Evolutionary conservation across 2,888 invertebrate species (phyloP).

Genomic region (Troides aeacus): DNA sequence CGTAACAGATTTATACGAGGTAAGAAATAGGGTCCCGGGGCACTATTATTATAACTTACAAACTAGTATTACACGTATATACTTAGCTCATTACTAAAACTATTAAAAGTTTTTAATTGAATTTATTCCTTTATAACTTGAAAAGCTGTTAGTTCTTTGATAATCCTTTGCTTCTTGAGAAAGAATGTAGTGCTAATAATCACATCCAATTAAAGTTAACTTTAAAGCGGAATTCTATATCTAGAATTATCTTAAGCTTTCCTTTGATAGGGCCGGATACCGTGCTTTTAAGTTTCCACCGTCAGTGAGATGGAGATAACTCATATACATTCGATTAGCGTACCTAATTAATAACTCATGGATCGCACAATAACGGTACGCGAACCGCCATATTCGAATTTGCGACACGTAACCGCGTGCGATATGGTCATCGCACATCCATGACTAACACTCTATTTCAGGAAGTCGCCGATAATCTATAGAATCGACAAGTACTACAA

Average conservation of each 20-base stretch:
- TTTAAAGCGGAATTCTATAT: neutral
- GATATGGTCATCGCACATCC: neutral
- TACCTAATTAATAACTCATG: slow-evolving; percentile 27
- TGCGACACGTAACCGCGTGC: slow-evolving; percentile 18
- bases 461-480: slow-evolving; percentile 22
- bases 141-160: no score
- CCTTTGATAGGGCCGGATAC: neutral
- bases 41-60: slow-evolving; percentile 18
- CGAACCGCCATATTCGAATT: slow-evolving; percentile 23
- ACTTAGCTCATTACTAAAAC: no score
- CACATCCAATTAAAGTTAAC: neutral
- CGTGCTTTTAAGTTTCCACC: neutral
- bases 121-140: neutral
- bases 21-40: slow-evolving; percentile 6
- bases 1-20: slow-evolving; percentile 19
- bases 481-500: neutral
- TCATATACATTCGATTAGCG: slow-evolving; percentile 27
- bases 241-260: slow-evolving; percentile 1
- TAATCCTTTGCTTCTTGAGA: neutral
- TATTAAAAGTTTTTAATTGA: no score
- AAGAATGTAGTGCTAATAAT: neutral
- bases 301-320: neutral
- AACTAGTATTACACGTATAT: neutral
- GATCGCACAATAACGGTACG: slow-evolving; percentile 27
- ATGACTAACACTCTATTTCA: slow-evolving; percentile 24